Evolutionary conservation across 2,113 vertebrate species (phyloP), one percentile per base, ranked within the genome.

Genomic region (Columba livia): DNA sequence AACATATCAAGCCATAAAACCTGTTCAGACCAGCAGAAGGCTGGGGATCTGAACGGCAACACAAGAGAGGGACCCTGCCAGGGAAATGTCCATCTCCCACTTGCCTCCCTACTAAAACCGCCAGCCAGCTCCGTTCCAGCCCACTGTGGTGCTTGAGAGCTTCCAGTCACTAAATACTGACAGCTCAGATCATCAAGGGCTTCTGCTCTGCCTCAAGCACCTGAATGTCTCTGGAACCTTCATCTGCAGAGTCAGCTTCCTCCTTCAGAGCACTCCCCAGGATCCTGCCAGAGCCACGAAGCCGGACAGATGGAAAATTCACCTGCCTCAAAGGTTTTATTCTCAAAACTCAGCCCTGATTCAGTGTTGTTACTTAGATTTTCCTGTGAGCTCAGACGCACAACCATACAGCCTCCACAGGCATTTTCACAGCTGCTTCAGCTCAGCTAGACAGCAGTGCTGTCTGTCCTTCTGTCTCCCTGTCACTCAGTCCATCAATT

Each of bases 141-240:
- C 66, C 4, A 5, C 24, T 29, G 7, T 14, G 19, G 58, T 11
- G 17, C 60, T 20, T n/a, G 48, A 91, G 53, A 75, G 38, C 32
- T 84, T 71, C 36, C 51, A 81, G 23, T n/a, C 77, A 54, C 78
- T 77, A 29, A 61, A 36, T 8, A 38, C 62, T 78, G 48, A 71
- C 73, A 78, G 32, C 19, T 71, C 2, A 0, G 79, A 77, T 89
- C 71, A 79, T 50, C 72, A 66, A 4, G 17, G 48, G 29, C 31
- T 69, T 94, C 80, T 71, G 66, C 64, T 95, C 93, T 93, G 84
- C 80, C 79, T 96, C 90, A 94, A 85, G 90, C 86, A 88, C 71
- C 91, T 47, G 24, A 84, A 77, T 6, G 1, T 32, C 66, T 70
- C 67, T 38, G 31, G 73, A 94, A 85, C 85, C 85, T 83, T 94